Evolutionary conservation across 2,797 vertebrate genomes (phyloP), one percentile per base, ranked within the genome.

Genomic region (Diglossa cyanea): DNA sequence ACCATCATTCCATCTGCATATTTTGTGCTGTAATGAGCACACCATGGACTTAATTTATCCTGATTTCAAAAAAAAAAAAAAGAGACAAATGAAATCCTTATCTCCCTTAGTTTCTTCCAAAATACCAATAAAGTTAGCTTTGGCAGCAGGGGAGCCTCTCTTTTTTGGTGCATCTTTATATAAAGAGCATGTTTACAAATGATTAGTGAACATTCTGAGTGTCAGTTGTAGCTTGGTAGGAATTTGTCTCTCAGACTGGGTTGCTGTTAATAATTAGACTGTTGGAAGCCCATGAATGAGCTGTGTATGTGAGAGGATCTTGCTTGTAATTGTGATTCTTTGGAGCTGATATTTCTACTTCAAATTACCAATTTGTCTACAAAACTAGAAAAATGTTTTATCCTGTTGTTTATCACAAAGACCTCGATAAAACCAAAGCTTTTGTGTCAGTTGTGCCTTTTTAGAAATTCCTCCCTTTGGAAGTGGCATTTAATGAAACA

Each of bases 1-100:
- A 37, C 14, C 63, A 45, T 67, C 25, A 72, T 77, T 93, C 65
- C 51, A 57, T 94, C 72, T 93, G 82, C 82, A 48, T 93, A 75
- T 95, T 94, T 80, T 89, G 61, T 93, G 24, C 70, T 81, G 62
- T 79, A 91, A 78, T 75, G 91, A 93, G 47, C 42, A 30, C 63
- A 40, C n/a, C 25, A 10, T 45, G 47, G 31, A 65, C 75, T 87
- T 91, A 2, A 57, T 86, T 83, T 67, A 67, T 88, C 53, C 51
- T 35, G 48, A 65, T 88, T 76, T 67, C 6, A 57, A 17, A 47
- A 25, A 18, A n/a, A 18, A n/a, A 55, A 87, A 42, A 81, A 50
- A 86, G 31, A 86, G 44, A n/a, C 26, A 86, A 68, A 67, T 77
- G 1, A 76, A 79, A 86, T 78, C 51, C 31, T 74, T 76, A 14